phyloP scores from a whole-genome alignment of 2,888 invertebrate genomes.

The Marasmarcha lunaedactyla region DNA sequence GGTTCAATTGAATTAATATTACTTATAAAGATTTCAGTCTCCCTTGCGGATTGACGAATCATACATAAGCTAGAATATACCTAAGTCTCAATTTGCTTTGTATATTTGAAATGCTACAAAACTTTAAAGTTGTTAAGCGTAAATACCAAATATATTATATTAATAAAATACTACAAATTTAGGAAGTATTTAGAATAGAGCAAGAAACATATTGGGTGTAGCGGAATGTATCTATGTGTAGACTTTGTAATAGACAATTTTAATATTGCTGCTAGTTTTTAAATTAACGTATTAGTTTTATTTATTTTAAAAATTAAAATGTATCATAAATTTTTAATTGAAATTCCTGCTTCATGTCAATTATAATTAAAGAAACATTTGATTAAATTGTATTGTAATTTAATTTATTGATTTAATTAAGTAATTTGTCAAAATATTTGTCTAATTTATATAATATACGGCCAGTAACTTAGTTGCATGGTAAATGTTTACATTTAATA shows the following conservation, averaged over 20 bases:
- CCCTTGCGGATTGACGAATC: slow-evolving; percentile 49
- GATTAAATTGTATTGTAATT: slow-evolving; percentile 37
- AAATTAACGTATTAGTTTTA: too few relatives aligned
- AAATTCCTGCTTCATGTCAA: slow-evolving; percentile 60
- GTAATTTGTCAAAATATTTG: slow-evolving; percentile 19
- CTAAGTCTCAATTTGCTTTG: slow-evolving; percentile 64
- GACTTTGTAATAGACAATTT: too few relatives aligned
- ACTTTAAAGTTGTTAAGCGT: slow-evolving; percentile 11
- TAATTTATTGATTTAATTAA: slow-evolving; percentile 25
- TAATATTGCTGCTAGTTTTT: too few relatives aligned
- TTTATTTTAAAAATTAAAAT: too few relatives aligned
- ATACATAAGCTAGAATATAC: slow-evolving; percentile 65
- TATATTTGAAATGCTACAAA: slow-evolving; percentile 31
- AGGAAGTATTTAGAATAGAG: slow-evolving; percentile 5
- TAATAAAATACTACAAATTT: slow-evolving; percentile 6
- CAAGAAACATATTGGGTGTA: slow-evolving; percentile 13
- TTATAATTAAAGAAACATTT: slow-evolving; percentile 50
- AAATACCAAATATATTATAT: slow-evolving; percentile 42
- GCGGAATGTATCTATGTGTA: too few relatives aligned
- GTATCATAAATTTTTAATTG: slow-evolving; percentile 20
- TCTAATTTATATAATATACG: slow-evolving; percentile 21
- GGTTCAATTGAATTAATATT: neutral
- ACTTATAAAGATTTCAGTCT: slow-evolving; percentile 32
- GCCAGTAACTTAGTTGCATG: slow-evolving; percentile 22
- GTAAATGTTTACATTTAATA: neutral